phyloP scores from a whole-genome alignment of 2,888 invertebrate species.

The Volucella zonaria region DNA sequence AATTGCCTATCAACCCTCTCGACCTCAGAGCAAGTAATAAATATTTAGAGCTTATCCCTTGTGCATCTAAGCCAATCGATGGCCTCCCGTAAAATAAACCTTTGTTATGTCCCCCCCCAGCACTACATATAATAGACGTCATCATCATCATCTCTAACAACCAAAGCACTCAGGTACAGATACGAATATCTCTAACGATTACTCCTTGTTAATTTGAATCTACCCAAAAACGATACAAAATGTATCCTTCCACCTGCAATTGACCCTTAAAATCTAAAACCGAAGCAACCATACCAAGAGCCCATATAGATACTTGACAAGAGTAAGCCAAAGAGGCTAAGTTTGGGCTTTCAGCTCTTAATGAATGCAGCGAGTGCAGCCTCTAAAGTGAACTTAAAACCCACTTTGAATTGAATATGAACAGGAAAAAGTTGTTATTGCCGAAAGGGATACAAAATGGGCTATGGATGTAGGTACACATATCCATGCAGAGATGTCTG shows the following conservation, averaged over 20 bases:
- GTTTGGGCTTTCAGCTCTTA: conserved; percentile 28
- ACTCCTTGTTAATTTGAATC: conserved; percentile 71
- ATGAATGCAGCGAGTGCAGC: conserved; percentile 55
- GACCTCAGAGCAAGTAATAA: conserved; percentile 46
- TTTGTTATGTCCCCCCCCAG: conserved; percentile 51
- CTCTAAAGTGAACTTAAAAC: conserved; percentile 55
- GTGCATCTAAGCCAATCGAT: conserved; percentile 62
- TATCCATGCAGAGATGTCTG: background rate
- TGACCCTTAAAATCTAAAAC: conserved; percentile 35
- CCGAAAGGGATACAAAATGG: conserved; percentile 35
- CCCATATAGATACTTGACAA: background rate
- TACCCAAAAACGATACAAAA: conserved; percentile 51
- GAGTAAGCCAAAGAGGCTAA: background rate
- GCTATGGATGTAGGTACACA: conserved; percentile 14
- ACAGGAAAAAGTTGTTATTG: conserved; percentile 40
- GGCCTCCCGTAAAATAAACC: conserved; percentile 36
- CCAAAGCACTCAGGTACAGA: conserved; percentile 40
- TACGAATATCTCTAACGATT: conserved; percentile 61
- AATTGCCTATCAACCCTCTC: conserved; percentile 53
- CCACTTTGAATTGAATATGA: conserved; percentile 64
- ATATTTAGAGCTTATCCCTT: conserved; percentile 61
- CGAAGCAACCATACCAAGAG: conserved; percentile 1
- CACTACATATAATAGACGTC: conserved; percentile 45
- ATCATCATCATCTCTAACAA: conserved; percentile 34
- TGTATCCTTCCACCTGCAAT: conserved; percentile 55